Base-by-base conservation (phyloP, 1,140 invertebrate species). In the Drosophila murphyi region DNA sequence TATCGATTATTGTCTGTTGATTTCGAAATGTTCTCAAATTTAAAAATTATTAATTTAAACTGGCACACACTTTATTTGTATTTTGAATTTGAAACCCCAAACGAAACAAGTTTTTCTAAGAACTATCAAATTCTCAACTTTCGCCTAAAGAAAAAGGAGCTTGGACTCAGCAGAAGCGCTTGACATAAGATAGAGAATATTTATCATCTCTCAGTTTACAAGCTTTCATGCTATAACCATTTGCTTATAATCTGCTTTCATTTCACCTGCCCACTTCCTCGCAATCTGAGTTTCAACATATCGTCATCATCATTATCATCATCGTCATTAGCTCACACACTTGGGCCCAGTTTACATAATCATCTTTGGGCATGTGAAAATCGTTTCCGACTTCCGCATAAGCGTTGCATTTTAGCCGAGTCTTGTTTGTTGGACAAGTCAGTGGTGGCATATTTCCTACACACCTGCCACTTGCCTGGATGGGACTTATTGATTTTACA, bases 341-440 rank as follows among this genome's bases (percentile, higher is more conserved):
- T 72, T 54, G 70, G 55, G 54, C 70, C 52, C 70, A 67, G 70
- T 67, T 72, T 72, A 54, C 76, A 79, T 20, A 20, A 20, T 76
- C 65, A 83, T 82, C 59, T 74, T 52, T 63, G 56, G 76, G 57
- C 57, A 56, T 55, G 64, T 60, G 41, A 60, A 71, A 82, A 85
- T 64, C 77, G 67, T 67, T 85, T 86, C 78, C 82, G 82, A 78
- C 82, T 85, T 85, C 78, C 82, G 74, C 75, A 67, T 77, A 52
- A 69, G 65, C 60, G 81, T 65, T 65, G 72, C 51, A 79, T 61
- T 55, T 55, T 54, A 45, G 43, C 39, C 28, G 35, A 20, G 51
- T 32, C 41, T 60, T 78, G 5, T 41, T 32, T 45, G 56, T 34
- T 45, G 62, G 62, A 67, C 70, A 57, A 72, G 62, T 65, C 62